These are phyloP conservation scores for Lasius fuliginosus DNA, from an alignment of 2,888 invertebrate species.

Conservation along the genomic window DNA sequence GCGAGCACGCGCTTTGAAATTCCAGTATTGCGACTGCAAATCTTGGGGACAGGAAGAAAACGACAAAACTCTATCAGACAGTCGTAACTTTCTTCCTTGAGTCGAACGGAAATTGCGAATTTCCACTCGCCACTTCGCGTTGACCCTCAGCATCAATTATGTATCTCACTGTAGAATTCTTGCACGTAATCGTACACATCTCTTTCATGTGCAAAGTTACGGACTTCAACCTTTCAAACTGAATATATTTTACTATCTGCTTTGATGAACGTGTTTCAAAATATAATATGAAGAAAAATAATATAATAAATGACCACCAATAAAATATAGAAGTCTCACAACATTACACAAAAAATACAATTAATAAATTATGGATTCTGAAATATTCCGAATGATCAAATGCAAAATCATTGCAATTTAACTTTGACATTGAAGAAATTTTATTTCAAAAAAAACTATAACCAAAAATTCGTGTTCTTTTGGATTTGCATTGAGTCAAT, in stretches of 20 bases:
- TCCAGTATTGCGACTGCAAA: neutral
- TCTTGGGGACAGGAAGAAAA: conserved; percentile 30
- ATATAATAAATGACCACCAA: neutral
- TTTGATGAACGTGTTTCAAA: neutral
- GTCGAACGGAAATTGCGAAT: conserved; percentile 32
- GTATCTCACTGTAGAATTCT: conserved; percentile 25
- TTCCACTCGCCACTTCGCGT: conserved; percentile 38
- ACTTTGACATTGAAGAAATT: neutral
- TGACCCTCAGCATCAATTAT: conserved; percentile 41
- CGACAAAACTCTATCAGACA: conserved; percentile 31
- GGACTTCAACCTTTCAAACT: neutral
- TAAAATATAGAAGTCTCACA: neutral
- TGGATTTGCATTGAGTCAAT: neutral
- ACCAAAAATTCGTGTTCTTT: neutral
- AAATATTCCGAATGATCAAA: neutral
- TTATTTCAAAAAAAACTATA: neutral
- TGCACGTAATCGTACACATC: neutral
- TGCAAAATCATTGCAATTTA: neutral
- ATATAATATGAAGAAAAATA: no score
- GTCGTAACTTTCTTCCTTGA: conserved; percentile 39
- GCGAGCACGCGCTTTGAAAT: conserved; percentile 17
- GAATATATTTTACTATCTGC: neutral
- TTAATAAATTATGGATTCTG: neutral
- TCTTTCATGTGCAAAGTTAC: neutral
- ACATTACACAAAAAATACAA: neutral